Evolutionary conservation across 2,888 invertebrate genomes (phyloP), one percentile per base, ranked within the genome.

Genomic region (Tetanocera ferruginea): DNA sequence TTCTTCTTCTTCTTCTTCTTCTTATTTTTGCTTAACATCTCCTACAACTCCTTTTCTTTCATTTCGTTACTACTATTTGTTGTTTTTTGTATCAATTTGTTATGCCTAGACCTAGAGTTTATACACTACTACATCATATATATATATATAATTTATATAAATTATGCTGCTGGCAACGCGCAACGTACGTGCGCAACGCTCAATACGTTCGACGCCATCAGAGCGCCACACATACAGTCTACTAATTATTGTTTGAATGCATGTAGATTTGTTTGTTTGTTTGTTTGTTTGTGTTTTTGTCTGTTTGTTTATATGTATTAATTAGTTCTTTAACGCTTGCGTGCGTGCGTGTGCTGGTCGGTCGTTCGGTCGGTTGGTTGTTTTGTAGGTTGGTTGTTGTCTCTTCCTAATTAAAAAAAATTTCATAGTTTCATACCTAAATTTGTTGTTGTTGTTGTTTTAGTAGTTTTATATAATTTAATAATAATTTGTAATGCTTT

Each of bases 381-480:
- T n/a, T n/a, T n/a, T n/a, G 55, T 23, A 1, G 19, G 55, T 55
- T 5, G 19, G n/a, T 23, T 5, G n/a, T 76, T 78, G 75, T 76
- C 75, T 78, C 72, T 79, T 52, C 75, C 76, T 80, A 51, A 73
- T 60, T 60, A 57, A 64, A 66, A n/a, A 75, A 75, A 66, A 55
- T 75, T 66, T 66, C 17, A 79, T 78, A 71, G 62, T 78, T 81
- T 80, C 77, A 66, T 71, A 60, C 66, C 72, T 60, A 72, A 72
- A 43, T 74, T 72, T 76, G 55, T 81, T 78, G 64, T 80, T 79
- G 64, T 76, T 78, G 77, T 83, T 81, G 74, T 80, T 79, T 69
- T 82, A 82, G 80, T 78, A 78, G 80, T 60, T 79, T 67, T 62
- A 80, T 81, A 83, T 79, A 8, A 78, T 79, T 81, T 77, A 82